These are phyloP conservation scores for Malurus leucopterus DNA, from an alignment of 2,797 vertebrate species.

Conservation along the genomic window DNA sequence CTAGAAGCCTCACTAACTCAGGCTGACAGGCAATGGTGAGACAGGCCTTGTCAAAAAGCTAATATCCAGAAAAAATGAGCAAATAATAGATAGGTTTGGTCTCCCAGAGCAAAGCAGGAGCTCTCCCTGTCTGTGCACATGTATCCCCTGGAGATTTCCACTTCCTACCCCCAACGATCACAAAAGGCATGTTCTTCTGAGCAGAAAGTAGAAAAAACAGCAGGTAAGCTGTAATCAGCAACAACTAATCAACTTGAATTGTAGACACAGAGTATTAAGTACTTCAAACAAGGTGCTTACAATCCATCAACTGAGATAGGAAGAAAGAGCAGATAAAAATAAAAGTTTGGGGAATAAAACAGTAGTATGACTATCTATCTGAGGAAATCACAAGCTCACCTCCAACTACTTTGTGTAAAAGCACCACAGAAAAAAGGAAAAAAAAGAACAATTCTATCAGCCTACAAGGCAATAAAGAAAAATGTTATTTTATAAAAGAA, in stretches of 20 bases:
- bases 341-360: neutral
- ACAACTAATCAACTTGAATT: neutral
- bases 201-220: neutral
- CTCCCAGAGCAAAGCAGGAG: neutral
- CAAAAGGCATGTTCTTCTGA: neutral
- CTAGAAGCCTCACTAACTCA: neutral
- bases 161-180: neutral
- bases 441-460: neutral
- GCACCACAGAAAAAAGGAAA: neutral
- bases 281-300: neutral
- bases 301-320: neutral
- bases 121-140: neutral
- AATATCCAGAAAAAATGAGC: neutral
- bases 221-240: neutral
- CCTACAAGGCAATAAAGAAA: neutral
- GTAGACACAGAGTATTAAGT: neutral
- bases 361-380: neutral
- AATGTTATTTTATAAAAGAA: neutral
- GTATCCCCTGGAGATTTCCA: neutral
- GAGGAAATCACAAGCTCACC: neutral
- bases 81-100: neutral
- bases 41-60: neutral
- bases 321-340: neutral
- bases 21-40: accelerated
- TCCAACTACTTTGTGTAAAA: neutral